Conservation (phyloP, 1,140 invertebrate species). For the Lithobius niger region DNA sequence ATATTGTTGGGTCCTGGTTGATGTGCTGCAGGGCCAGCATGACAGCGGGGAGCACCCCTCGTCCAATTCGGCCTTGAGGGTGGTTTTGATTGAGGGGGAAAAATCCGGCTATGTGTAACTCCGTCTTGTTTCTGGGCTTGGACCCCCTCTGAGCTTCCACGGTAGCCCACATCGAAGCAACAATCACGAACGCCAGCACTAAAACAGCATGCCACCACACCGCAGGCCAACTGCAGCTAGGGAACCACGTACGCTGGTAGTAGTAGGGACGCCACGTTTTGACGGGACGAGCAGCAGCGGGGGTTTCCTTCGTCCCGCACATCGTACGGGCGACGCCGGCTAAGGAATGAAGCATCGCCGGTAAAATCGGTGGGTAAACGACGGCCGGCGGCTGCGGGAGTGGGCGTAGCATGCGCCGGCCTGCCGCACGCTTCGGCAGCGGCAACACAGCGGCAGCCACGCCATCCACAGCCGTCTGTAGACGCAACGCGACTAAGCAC, state of each 20-base stretch:
- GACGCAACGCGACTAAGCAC: too few relatives aligned
- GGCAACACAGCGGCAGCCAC: too few relatives aligned
- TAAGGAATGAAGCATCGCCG: background rate
- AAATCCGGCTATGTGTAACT: constrained; percentile 82
- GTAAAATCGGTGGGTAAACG: too few relatives aligned
- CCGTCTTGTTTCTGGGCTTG: constrained; percentile 36
- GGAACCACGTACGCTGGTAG: background rate
- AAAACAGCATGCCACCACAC: background rate
- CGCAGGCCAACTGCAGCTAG: background rate
- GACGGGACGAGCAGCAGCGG: background rate
- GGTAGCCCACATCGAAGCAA: background rate
- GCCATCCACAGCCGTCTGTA: too few relatives aligned
- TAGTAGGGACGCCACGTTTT: background rate
- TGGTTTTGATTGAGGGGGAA: constrained; percentile 71
- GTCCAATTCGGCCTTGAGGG: constrained; percentile 44
- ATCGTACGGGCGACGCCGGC: background rate
- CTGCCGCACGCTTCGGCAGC: background rate
- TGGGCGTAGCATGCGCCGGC: background rate
- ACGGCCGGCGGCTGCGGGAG: background rate
- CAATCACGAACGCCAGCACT: background rate
- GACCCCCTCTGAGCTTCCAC: background rate
- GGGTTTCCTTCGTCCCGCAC: background rate
- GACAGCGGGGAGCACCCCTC: constrained; percentile 84
- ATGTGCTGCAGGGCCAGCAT: constrained; percentile 82
- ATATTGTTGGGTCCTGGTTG: constrained; percentile 67